Conservation (phyloP, 1,140 invertebrate species). For the Drosophila leontia region DNA sequence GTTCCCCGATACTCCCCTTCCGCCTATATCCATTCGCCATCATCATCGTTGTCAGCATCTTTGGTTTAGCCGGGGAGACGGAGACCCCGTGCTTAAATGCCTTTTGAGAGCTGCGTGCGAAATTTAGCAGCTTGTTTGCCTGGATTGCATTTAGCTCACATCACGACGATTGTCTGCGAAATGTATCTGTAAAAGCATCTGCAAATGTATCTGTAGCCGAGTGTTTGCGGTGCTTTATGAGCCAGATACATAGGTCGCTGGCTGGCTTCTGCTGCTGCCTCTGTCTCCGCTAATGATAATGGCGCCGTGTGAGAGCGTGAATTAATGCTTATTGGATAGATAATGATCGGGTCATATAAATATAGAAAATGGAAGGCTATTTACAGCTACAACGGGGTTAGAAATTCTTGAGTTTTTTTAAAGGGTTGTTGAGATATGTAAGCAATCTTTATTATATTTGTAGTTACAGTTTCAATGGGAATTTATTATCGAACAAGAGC, state of each 20-base stretch:
- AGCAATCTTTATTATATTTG: not conserved
- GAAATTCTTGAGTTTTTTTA: not conserved
- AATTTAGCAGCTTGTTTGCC: slow-evolving; percentile 78
- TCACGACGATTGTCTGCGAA: slow-evolving; percentile 33
- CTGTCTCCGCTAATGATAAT: slow-evolving; percentile 37
- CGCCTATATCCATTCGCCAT: slow-evolving; percentile 23
- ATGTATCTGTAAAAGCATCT: slow-evolving; percentile 25
- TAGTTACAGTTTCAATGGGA: not conserved
- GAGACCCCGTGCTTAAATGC: slow-evolving; percentile 59
- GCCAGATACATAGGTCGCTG: slow-evolving; percentile 16
- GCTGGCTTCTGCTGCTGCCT: not conserved
- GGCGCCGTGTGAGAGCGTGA: slow-evolving; percentile 27
- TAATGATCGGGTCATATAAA: slow-evolving; percentile 25
- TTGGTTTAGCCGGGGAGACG: slow-evolving; percentile 20
- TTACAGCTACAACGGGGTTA: slow-evolving; percentile 1
- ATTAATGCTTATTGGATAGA: slow-evolving; percentile 45
- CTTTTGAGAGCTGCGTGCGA: slow-evolving; percentile 74
- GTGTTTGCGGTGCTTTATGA: slow-evolving; percentile 34
- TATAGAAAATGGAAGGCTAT: slow-evolving; percentile 1
- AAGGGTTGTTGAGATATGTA: not conserved
- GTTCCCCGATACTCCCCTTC: slow-evolving; percentile 7
- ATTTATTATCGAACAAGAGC: not conserved
- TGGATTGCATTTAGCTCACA: slow-evolving; percentile 47
- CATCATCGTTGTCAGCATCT: slow-evolving; percentile 42
- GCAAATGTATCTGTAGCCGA: slow-evolving; percentile 18